A percentile compares a stretch with the other conserved stretches of the same genome.
phyloP scores from a whole-genome alignment of 2,888 invertebrate species.

The Cryptus viduatorius region DNA sequence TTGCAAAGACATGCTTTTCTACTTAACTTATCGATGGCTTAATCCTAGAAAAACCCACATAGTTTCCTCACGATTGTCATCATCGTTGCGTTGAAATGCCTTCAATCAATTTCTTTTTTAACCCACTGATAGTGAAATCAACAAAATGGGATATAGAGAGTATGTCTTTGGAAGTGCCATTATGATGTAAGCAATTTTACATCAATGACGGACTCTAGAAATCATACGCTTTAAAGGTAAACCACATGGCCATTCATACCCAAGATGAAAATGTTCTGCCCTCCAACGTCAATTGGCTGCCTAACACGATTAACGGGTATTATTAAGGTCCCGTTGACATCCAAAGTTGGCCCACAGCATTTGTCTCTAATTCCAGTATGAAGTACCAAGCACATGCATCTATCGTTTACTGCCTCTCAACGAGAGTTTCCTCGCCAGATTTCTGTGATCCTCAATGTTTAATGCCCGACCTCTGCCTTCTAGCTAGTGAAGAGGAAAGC shows the following conservation, averaged over 20 bases:
- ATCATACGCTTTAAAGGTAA: not conserved
- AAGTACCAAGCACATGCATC: not conserved
- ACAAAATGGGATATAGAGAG: too few relatives aligned
- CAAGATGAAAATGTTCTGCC: not conserved
- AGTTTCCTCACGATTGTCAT: too few relatives aligned
- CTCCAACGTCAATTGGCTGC: not conserved
- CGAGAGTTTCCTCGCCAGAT: slow-evolving; percentile 33
- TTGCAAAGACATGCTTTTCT: not conserved
- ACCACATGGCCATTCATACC: not conserved
- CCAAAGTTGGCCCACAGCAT: not conserved
- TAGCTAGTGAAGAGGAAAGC: slow-evolving; percentile 16
- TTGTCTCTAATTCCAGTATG: not conserved
- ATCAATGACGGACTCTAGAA: too few relatives aligned
- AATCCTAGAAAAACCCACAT: not conserved
- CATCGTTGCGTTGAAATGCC: too few relatives aligned
- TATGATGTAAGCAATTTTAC: too few relatives aligned
- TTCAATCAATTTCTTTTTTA: too few relatives aligned
- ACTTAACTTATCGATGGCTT: not conserved
- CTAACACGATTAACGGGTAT: slow-evolving; percentile 1
- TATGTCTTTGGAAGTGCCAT: too few relatives aligned
- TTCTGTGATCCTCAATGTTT: slow-evolving; percentile 54
- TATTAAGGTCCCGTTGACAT: not conserved
- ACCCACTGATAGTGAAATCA: too few relatives aligned
- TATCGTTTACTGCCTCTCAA: slow-evolving; percentile 8
- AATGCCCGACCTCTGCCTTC: slow-evolving; percentile 33